Base-by-base conservation (phyloP, 2,888 invertebrate genomes). In the Trichogramma dendrolimi region DNA sequence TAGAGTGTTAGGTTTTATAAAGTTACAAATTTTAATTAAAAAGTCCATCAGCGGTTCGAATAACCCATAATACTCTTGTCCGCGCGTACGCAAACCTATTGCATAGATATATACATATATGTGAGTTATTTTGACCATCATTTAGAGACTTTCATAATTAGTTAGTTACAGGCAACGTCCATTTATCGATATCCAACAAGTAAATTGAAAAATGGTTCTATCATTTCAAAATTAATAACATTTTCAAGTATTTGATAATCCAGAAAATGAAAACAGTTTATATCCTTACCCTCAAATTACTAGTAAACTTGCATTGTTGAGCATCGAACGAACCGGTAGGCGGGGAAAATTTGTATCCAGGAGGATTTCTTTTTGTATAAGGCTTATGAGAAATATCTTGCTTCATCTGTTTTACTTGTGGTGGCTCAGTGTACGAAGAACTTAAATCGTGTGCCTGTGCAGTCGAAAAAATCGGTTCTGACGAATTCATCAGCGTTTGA, bases 251-350 rank as follows among this genome's bases (percentile, higher is more conserved):
- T 27, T 27, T 27, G 27, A 27, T 27, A 27, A 27, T 27, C 3
- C 27, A 27, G 6, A 39, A 50, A 60, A 42, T 39, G 14, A 7
- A 44, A 11, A 11, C 6, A 49, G 46, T 27, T 11, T 38, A 41
- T 2, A 27, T n/a, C 53, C 46, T 44, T 72, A 78, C 77, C 74
- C 76, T 77, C 50, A 74, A 69, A 58, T 68, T 72, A 50, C 70
- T 68, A 27, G 69, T 71, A 66, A 76, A 77, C 68, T 77, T 79
- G 67, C 73, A 77, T 57, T 74, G 75, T 62, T 75, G 74, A 56
- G 71, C 55, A 66, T 72, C 71, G 62, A 77, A 77, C 59, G 66
- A 72, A 49, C 71, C 71, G 11, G 70, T 59, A 4, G 77, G 73
- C 4, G 70, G 58, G 6, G 75, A 64, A 56, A 79, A 77, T 58